A percentile compares a stretch with the other conserved stretches of the same genome.
Conservation (phyloP, 2,113 vertebrate genomes). For the Chinchilla lanigera region DNA sequence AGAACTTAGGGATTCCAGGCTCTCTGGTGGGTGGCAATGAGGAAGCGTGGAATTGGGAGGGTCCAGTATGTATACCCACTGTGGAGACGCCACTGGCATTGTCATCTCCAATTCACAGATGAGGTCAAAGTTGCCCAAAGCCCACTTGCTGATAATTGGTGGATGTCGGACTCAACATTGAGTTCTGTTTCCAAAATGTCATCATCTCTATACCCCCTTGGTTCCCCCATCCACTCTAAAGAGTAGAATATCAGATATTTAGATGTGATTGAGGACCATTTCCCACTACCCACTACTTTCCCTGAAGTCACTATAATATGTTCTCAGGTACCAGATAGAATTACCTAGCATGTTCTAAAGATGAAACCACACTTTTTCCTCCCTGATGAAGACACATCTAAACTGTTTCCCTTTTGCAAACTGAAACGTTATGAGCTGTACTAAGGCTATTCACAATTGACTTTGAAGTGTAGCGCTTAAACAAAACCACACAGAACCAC, state of each 20-base stretch:
- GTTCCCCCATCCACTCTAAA: not conserved
- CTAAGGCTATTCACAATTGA: not conserved
- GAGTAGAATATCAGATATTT: not conserved
- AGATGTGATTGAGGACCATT: not conserved
- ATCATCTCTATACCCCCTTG: not conserved
- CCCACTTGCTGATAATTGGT: not conserved
- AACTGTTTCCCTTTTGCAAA: not conserved
- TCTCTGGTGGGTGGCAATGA: not conserved
- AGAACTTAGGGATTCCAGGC: not conserved
- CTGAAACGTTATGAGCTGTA: not conserved
- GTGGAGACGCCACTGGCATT: not conserved
- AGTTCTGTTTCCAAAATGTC: not conserved
- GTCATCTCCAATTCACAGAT: not conserved
- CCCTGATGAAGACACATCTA: slow-evolving; percentile 21
- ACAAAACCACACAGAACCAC: not conserved
- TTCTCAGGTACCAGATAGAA: not conserved
- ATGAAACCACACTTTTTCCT: not conserved
- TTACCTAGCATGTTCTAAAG: not conserved
- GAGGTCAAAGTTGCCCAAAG: not conserved
- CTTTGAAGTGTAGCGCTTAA: slow-evolving; percentile 37
- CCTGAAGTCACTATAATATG: not conserved
- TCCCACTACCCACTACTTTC: not conserved
- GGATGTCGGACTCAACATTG: not conserved
- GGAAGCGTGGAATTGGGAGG: not conserved
- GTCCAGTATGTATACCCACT: too few relatives aligned